These are phyloP conservation scores for Trogon surrucura DNA, from an alignment of 2,113 vertebrate genomes.

Conservation along the genomic window DNA sequence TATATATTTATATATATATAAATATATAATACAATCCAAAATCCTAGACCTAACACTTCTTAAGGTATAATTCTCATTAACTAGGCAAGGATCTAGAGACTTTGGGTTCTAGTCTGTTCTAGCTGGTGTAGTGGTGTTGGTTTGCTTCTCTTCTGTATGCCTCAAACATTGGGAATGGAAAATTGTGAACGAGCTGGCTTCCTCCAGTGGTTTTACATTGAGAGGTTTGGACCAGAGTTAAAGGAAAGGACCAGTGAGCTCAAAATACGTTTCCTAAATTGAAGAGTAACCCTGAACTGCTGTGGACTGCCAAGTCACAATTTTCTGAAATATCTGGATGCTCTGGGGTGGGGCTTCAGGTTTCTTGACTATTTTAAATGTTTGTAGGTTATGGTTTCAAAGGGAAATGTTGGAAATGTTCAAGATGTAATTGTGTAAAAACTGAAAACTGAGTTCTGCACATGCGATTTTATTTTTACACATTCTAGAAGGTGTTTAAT, in stretches of 20 bases:
- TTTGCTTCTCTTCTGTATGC: slow-evolving; percentile 70
- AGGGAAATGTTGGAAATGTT: slow-evolving; percentile 43
- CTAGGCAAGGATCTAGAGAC: slow-evolving; percentile 51
- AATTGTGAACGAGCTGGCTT: slow-evolving; percentile 64
- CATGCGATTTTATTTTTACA: rapidly evolving
- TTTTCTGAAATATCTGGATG: slow-evolving; percentile 48
- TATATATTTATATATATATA: background rate
- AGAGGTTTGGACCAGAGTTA: background rate
- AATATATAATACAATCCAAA: slow-evolving; percentile 73
- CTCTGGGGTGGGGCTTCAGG: slow-evolving; percentile 10
- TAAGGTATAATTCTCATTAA: slow-evolving; percentile 29
- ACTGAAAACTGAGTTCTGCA: background rate
- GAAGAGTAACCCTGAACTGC: background rate
- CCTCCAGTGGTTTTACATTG: background rate
- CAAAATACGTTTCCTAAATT: background rate
- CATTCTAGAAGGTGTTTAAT: background rate
- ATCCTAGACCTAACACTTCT: slow-evolving; percentile 90
- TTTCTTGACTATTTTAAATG: background rate
- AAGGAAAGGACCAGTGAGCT: slow-evolving; percentile 19
- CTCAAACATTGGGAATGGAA: slow-evolving; percentile 58
- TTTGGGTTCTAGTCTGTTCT: slow-evolving; percentile 58
- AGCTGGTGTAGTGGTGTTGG: slow-evolving; percentile 61
- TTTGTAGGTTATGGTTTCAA: slow-evolving; percentile 39
- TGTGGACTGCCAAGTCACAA: slow-evolving; percentile 26
- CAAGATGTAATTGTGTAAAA: background rate